A percentile compares a stretch with the other conserved stretches of the same genome.
phyloP scores from a whole-genome alignment of 1,140 invertebrate genomes.

The Aphis gossypii region DNA sequence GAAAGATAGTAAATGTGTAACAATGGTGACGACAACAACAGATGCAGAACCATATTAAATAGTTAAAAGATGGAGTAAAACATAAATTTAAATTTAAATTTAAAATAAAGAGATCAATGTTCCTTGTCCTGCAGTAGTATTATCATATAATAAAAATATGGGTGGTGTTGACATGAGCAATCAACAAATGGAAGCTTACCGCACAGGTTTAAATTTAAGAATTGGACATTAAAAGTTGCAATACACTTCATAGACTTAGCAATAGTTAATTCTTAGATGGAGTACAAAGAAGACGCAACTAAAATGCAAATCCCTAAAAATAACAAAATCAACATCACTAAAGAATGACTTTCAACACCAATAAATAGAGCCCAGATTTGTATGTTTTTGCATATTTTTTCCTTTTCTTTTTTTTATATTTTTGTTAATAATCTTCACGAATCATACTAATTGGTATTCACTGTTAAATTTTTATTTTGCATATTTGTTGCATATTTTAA shows the following conservation, averaged over 20 bases:
- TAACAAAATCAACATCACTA: constrained; percentile 21
- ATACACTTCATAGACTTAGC: background rate
- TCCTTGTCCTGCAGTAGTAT: too few relatives aligned
- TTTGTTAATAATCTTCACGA: too few relatives aligned
- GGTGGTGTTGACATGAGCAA: background rate
- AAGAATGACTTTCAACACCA: constrained; percentile 7
- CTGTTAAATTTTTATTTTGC: too few relatives aligned
- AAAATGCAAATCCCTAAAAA: too few relatives aligned
- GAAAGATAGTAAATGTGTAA: constrained; percentile 2
- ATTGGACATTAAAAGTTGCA: background rate
- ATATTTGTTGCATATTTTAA: too few relatives aligned
- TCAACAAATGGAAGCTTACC: background rate
- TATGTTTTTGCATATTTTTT: too few relatives aligned
- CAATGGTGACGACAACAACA: constrained; percentile 21
- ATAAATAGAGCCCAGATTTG: background rate
- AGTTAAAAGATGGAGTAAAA: too few relatives aligned
- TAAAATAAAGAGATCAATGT: too few relatives aligned
- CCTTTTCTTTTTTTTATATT: too few relatives aligned
- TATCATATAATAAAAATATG: too few relatives aligned
- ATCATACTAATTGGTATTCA: too few relatives aligned
- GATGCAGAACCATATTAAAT: background rate
- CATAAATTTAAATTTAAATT: too few relatives aligned
- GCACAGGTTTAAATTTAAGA: constrained; percentile 43
- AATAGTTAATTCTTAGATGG: constrained; percentile 63
- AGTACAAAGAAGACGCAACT: constrained; percentile 60